phyloP scores from a whole-genome alignment of 2,888 invertebrate genomes.

The Lomographa bimaculata region DNA sequence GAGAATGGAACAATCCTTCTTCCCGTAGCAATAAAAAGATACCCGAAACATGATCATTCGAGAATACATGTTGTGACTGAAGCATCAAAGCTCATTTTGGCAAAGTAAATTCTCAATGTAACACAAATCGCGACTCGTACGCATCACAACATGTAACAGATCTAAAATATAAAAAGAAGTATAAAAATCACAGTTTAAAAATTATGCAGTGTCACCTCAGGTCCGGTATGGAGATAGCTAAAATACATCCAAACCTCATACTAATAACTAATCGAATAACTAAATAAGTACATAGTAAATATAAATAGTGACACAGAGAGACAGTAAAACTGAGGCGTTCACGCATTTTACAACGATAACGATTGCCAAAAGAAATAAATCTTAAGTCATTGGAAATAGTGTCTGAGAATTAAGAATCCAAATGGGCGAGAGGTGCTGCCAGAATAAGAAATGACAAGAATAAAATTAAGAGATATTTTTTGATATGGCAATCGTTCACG shows the following conservation, averaged over 20 bases:
- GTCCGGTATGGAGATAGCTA: constrained; percentile 67
- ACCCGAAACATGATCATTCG: constrained; percentile 63
- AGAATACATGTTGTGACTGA: constrained; percentile 73
- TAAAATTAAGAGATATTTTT: constrained; percentile 7
- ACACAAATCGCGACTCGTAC: constrained; percentile 27
- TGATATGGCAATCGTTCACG: constrained; percentile 59
- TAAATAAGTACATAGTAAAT: constrained; percentile 80
- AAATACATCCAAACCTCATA: constrained; percentile 63
- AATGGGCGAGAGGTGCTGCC: constrained; percentile 17
- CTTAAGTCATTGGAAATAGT: constrained; percentile 10
- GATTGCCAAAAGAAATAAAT: constrained; percentile 43
- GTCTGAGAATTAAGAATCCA: background rate
- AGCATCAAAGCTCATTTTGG: constrained; percentile 38
- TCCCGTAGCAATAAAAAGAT: constrained; percentile 59
- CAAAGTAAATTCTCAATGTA: constrained; percentile 20
- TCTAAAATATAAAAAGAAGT: constrained; percentile 76
- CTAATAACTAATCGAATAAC: constrained; percentile 61
- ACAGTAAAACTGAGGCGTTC: constrained; percentile 74
- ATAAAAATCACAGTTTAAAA: constrained; percentile 83
- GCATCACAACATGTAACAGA: constrained; percentile 79
- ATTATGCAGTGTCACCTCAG: constrained; percentile 82
- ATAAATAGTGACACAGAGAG: constrained; percentile 74
- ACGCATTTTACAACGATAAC: constrained; percentile 66
- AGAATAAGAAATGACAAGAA: background rate
- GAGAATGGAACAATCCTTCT: constrained; percentile 66